These are phyloP conservation scores for Drosophila biarmipes DNA, from an alignment of 1,140 invertebrate species.

Conservation along the genomic window DNA sequence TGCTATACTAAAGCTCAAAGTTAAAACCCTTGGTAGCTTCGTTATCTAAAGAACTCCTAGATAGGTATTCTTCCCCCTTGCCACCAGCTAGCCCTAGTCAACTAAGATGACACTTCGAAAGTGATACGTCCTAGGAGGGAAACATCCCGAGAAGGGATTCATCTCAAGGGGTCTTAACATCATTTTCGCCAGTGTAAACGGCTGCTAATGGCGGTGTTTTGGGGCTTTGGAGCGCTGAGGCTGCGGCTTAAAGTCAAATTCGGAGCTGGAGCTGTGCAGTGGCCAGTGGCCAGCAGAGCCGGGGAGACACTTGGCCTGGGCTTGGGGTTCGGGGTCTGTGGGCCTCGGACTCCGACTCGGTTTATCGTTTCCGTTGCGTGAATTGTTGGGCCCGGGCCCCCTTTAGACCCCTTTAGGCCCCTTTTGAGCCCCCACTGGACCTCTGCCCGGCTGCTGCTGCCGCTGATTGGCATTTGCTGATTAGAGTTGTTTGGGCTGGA, in stretches of 20 bases:
- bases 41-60: too few species aligned
- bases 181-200: neutral
- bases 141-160: too few species aligned
- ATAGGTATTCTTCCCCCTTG: too few species aligned
- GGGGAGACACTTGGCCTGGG: slow-evolving; percentile 19
- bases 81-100: too few species aligned
- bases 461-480: slow-evolving; percentile 61
- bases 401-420: neutral
- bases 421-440: neutral
- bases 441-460: slow-evolving; percentile 26
- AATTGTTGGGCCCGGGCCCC: slow-evolving; percentile 11
- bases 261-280: neutral
- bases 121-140: neutral
- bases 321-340: slow-evolving; percentile 16
- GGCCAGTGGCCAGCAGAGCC: slow-evolving; percentile 8
- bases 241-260: slow-evolving; percentile 2
- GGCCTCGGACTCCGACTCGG: slow-evolving; percentile 14
- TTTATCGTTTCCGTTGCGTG: slow-evolving; percentile 57
- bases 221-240: neutral
- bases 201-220: neutral
- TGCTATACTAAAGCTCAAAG: too few species aligned
- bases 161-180: neutral
- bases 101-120: too few species aligned
- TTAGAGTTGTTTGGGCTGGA: slow-evolving; percentile 58
- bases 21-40: too few species aligned